Conservation (phyloP, 2,888 invertebrate species). For the Clepsis dumicolana region DNA sequence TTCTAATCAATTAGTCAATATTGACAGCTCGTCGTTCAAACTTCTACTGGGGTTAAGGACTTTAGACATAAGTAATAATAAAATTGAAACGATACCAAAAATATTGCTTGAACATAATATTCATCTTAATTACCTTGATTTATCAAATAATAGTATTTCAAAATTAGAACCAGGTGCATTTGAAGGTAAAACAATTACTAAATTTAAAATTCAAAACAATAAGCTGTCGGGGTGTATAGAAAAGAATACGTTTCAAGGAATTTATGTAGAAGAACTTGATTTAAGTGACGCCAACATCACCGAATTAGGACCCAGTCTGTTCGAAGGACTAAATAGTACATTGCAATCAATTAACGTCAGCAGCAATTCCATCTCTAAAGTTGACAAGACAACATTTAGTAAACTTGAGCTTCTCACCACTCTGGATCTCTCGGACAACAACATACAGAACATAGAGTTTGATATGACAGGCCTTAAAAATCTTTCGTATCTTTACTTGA, state of each 20-base stretch:
- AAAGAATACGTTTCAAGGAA: constrained; percentile 34
- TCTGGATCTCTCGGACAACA: constrained; percentile 34
- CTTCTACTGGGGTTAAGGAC: constrained; percentile 11
- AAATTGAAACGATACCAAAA: constrained; percentile 23
- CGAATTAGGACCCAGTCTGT: constrained; percentile 28
- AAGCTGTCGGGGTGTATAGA: constrained; percentile 15
- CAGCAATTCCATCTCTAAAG: constrained; percentile 29
- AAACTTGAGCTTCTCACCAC: constrained; percentile 18
- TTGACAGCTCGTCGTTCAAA: constrained; percentile 10
- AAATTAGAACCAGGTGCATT: constrained; percentile 33
- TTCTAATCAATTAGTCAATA: constrained; percentile 21
- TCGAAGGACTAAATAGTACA: constrained; percentile 2
- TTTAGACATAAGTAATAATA: constrained; percentile 29
- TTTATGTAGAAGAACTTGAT: constrained; percentile 18
- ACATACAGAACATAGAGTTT: constrained; percentile 23
- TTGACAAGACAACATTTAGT: constrained; percentile 28
- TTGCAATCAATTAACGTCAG: constrained; percentile 24
- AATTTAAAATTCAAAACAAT: constrained; percentile 29
- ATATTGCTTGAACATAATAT: constrained; percentile 2
- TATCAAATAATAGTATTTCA: constrained; percentile 22
- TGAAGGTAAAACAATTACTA: constrained; percentile 26
- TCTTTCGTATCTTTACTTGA: constrained; percentile 18
- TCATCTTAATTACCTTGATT: constrained; percentile 24
- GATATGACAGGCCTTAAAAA: constrained; percentile 18
- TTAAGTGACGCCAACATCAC: constrained; percentile 28